Conservation (phyloP, 2,888 invertebrate species). For the Dysmachus trigonus region DNA sequence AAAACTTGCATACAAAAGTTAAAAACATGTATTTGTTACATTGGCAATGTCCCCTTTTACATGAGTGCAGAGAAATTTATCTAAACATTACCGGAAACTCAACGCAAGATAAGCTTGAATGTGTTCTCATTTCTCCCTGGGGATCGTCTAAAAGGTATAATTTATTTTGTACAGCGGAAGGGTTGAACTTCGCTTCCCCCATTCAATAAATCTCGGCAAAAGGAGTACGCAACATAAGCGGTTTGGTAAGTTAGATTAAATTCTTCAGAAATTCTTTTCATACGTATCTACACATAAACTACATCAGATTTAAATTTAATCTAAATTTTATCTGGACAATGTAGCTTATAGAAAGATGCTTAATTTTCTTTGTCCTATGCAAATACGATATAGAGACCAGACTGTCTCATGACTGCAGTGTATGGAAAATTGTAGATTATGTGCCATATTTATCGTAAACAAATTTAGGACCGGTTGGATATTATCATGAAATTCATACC, state of each 20-base stretch:
- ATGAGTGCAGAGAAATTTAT: not conserved
- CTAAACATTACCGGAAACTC: not conserved
- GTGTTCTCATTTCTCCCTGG: not conserved
- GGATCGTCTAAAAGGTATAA: not conserved
- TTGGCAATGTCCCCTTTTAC: not conserved
- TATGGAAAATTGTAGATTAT: no score
- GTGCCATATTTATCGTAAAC: no score
- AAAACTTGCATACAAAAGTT: not conserved
- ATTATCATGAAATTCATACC: no score
- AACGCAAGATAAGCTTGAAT: not conserved
- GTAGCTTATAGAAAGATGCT: no score
- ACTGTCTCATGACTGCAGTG: no score
- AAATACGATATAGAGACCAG: no score
- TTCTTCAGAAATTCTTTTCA: not conserved
- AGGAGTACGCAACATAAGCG: not conserved
- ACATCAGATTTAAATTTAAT: not conserved
- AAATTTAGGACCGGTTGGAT: no score
- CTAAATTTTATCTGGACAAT: not conserved
- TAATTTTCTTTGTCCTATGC: no score
- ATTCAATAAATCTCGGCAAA: conserved; percentile 9
- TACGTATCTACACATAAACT: not conserved
- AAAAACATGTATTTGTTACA: no score
- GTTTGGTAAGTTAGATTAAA: conserved; percentile 13
- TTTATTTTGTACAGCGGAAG: conserved; percentile 29
- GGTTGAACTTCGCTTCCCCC: conserved; percentile 17